Percentiles rank a stretch among this genome's conserved stretches.
These are phyloP conservation scores for Excalfactoria chinensis DNA, from an alignment of 2,113 vertebrate species.

Conservation along the genomic window DNA sequence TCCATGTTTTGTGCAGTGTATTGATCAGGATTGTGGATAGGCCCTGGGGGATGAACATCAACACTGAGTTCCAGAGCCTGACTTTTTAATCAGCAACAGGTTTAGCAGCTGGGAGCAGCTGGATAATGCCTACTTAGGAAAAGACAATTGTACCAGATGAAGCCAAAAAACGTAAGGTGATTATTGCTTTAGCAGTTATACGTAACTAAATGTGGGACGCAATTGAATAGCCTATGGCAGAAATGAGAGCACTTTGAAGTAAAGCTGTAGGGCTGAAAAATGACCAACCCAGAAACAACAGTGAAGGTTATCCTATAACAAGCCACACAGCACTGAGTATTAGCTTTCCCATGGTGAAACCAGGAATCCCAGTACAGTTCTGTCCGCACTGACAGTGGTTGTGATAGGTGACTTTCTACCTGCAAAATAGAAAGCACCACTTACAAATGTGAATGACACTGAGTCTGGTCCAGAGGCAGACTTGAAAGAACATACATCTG, in stretches of 20 bases:
- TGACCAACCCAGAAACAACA: neutral
- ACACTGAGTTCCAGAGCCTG: neutral
- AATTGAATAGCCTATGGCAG: neutral
- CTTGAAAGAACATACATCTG: constrained; percentile 1
- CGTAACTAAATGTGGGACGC: neutral
- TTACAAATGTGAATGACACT: neutral
- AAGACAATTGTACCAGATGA: neutral
- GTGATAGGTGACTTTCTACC: neutral
- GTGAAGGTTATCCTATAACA: neutral
- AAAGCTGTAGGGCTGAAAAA: neutral
- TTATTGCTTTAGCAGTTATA: neutral
- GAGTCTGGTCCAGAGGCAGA: neutral
- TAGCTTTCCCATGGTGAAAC: neutral
- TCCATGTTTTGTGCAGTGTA: neutral
- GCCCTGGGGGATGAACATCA: neutral
- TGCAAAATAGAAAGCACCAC: neutral
- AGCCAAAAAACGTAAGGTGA: neutral
- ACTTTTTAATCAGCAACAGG: constrained; percentile 14
- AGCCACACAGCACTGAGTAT: fast-evolving
- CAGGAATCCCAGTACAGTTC: neutral
- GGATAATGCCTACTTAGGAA: neutral
- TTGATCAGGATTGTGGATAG: constrained; percentile 59
- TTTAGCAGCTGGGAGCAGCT: neutral
- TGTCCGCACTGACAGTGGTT: neutral
- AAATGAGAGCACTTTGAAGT: neutral